Evolutionary conservation across 2,888 invertebrate species (phyloP).

Genomic region (Erpobdella octoculata): DNA sequence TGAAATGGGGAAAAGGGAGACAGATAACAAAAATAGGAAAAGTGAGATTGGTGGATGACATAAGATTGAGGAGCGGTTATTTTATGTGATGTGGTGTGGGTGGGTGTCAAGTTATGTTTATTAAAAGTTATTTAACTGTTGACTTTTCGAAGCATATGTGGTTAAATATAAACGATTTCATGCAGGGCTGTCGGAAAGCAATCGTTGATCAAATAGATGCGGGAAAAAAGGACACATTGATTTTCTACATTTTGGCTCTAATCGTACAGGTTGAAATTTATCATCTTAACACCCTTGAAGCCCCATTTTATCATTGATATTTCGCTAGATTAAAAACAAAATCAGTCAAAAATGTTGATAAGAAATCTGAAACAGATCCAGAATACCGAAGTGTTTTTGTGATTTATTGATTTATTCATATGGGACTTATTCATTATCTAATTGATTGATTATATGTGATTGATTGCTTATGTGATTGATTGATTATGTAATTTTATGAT

Average conservation of each 20-base stretch:
- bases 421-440: not conserved
- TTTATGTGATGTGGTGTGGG: too few species aligned
- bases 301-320: too few species aligned
- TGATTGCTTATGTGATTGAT: not conserved
- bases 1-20: too few species aligned
- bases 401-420: not conserved
- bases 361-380: too few species aligned
- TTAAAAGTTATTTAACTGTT: too few species aligned
- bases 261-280: not conserved
- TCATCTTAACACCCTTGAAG: not conserved
- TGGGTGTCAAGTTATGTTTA: too few species aligned
- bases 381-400: slow-evolving; percentile 8
- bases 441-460: not conserved
- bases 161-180: not conserved
- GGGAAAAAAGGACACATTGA: not conserved
- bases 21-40: too few species aligned
- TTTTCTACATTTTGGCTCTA: not conserved
- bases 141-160: too few species aligned
- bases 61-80: too few species aligned
- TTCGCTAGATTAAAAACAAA: too few species aligned
- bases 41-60: too few species aligned
- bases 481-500: not conserved
- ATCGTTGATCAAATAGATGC: not conserved
- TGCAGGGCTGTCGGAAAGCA: not conserved
- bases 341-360: too few species aligned